Base-by-base conservation (phyloP, 2,113 vertebrate genomes). In the Platycercus adscitus region DNA sequence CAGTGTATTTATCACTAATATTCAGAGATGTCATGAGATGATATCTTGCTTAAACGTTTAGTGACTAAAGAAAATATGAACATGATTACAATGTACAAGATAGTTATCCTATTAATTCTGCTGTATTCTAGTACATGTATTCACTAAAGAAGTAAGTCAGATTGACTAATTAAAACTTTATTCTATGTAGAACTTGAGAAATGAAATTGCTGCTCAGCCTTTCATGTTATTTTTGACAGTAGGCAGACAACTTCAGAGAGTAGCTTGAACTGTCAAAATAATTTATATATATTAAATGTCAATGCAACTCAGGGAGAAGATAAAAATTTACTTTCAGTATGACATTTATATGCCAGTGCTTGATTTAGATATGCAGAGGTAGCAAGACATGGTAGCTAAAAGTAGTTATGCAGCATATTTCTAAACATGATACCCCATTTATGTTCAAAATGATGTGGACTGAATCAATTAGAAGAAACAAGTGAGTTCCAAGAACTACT, bases 401-500 rank as follows among this genome's bases (percentile, higher is more conserved):
- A 97, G 89, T 81, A 97, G 88, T 89, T 89, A 90, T 84, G 60
- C 89, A 94, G 92, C 61, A 80, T 95, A 98, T 98, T 98, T 98
- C 96, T 97, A 97, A 98, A 97, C 96, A 97, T 88, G 93, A 97
- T 97, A 94, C 97, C 91, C 95, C 96, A 97, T 98, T 98, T 98
- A 96, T 96, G 96, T 95, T 98, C 78, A 97, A 97, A 98, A 97
- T 97, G 37, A 97, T 96, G 85, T 92, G 94, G 92, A 97, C 95
- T 94, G 92, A 97, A 97, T 98, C 98, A 98, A 96, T 97, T 98
- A 98, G 86, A 53, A 97, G 91, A 97, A 97, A 97, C 96, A 97
- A 98, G 94, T 97, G 91, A 97, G 91, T 96, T 97, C 91, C 80
- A 95, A 96, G 93, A 96, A 97, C 89, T 91, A 84, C 85, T 97